Base-by-base conservation (phyloP, 1,140 invertebrate genomes). In the Drosophila ogumai region DNA sequence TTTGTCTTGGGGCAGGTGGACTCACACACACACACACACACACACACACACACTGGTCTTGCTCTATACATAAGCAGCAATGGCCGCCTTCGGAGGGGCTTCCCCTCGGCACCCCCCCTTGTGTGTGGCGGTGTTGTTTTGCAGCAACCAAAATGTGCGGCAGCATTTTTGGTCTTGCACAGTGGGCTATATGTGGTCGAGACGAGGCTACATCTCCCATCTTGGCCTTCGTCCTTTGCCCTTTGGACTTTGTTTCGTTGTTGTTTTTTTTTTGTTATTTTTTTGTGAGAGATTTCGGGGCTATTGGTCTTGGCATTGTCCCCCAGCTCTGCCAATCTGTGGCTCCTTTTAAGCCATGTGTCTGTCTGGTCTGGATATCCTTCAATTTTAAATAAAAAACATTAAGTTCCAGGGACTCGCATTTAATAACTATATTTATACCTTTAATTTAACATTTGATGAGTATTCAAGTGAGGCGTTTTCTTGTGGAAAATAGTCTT, bases 71-170 rank as follows among this genome's bases (percentile, higher is more conserved):
- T 61, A 46, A 66, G 49, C 17, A 36, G 46, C 46, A 64, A 52
- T 41, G 65, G 61, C 38, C 46, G 63, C 36, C 49, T 7, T 40
- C 10, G 19, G 6, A n/a, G 34, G n/a, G 13, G 9, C 17, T 12
- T 6, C 9, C 58, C 7, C 31, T 12, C 6, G 25, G 25, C 38
- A 13, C 1, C 19, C 28, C 15, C 50, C 41, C 34, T 56, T 52
- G 2, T 28, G 25, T 3, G 50, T 54, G 63, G 79, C 74, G 86
- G 73, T 77, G 75, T 88, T 84, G 84, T 90, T 88, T 88, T 84
- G 73, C 69, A 80, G 74, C 82, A 79, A 90, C 87, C 87, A 87
- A 90, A 90, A 91, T 91, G 90, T 90, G 90, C 90, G 90, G 90
- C 87, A 91, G 85, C 87, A 81, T 87, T 87, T 88, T 87, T 82